phyloP scores from a whole-genome alignment of 2,113 vertebrate species.

The Polyodon spathula region DNA sequence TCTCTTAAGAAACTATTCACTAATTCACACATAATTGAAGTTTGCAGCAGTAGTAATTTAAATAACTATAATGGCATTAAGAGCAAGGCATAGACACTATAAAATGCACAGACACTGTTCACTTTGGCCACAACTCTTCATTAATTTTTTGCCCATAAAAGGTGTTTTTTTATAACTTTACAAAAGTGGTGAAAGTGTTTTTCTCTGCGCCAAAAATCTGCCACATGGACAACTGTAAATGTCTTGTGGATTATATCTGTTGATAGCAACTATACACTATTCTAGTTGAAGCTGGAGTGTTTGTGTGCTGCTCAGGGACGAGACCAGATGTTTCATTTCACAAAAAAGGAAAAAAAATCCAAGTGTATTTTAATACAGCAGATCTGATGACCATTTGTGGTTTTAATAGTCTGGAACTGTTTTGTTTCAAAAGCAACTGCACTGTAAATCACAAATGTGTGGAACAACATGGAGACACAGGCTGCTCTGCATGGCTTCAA shows the following conservation, averaged over 20 bases:
- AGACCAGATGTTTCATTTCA: constrained; percentile 25
- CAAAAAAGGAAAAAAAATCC: constrained; percentile 15
- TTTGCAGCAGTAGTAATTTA: no score
- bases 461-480: no score
- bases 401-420: constrained; percentile 11
- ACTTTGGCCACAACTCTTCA: background rate
- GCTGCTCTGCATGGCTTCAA: no score
- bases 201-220: constrained; percentile 19
- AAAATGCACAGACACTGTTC: constrained; percentile 25
- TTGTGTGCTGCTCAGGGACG: background rate
- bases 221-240: constrained; percentile 21
- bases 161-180: constrained; percentile 3
- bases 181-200: constrained; percentile 3
- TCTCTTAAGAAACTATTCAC: no score
- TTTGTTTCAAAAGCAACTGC: constrained; percentile 14
- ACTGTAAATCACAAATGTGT: background rate
- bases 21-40: no score
- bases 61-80: no score
- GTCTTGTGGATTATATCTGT: constrained; percentile 9
- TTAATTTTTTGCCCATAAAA: constrained; percentile 4
- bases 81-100: constrained; percentile 1
- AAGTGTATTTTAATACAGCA: constrained; percentile 21
- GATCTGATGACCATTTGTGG: constrained; percentile 19
- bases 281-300: constrained; percentile 9
- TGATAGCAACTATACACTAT: constrained; percentile 17